Conservation (phyloP, 2,113 vertebrate species). For the Puma concolor region DNA sequence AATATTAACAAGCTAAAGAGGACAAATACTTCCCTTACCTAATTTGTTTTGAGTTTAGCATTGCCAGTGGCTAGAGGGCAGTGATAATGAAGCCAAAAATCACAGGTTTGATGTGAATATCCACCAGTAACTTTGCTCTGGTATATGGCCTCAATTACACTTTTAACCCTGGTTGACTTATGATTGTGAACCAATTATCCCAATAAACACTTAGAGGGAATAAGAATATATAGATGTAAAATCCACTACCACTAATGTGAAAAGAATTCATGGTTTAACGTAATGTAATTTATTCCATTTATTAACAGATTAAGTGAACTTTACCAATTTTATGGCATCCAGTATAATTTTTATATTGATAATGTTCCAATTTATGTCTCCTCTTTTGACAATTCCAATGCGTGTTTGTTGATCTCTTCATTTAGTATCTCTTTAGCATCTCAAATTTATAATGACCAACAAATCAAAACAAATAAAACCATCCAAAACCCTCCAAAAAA, state of each 20-base stretch:
- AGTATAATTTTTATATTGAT: neutral
- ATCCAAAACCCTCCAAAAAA: neutral
- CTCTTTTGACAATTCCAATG: neutral
- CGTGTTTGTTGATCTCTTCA: neutral
- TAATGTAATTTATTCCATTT: neutral
- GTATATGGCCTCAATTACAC: neutral
- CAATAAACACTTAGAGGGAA: neutral
- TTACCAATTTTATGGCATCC: neutral
- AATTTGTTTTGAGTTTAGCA: slow-evolving; percentile 1
- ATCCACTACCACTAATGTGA: neutral
- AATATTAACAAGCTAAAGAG: neutral
- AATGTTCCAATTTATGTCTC: neutral
- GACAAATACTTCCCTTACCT: neutral
- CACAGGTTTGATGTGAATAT: neutral
- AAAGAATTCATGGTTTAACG: neutral
- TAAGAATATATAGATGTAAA: neutral
- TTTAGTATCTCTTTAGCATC: neutral
- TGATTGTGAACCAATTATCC: slow-evolving; percentile 1
- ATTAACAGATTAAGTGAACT: neutral
- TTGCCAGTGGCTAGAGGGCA: neutral
- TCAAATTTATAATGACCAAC: neutral
- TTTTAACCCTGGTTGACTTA: slow-evolving; percentile 13
- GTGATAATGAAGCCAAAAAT: slow-evolving; percentile 29
- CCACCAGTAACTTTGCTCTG: neutral
- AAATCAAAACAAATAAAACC: neutral